A percentile compares a stretch with the other conserved stretches of the same genome.
These are phyloP conservation scores for Heteractis magnifica DNA, from an alignment of 92 coral and sea anemone genomes.

Conservation along the genomic window DNA sequence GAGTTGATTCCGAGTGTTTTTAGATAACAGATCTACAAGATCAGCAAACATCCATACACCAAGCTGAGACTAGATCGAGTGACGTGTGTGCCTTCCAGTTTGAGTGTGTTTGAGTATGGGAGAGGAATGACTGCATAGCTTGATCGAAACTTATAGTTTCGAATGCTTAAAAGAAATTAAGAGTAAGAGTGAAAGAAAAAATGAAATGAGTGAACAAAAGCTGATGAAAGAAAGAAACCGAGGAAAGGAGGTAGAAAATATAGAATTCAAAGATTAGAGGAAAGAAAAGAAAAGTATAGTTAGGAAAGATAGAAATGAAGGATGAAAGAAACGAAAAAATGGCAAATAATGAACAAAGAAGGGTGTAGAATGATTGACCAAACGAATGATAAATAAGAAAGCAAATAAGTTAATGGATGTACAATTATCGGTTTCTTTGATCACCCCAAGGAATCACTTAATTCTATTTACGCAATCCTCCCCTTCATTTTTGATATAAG, in stretches of 20 bases:
- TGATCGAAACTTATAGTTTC: not conserved
- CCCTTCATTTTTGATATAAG: conserved; percentile 6
- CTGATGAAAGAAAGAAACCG: not conserved
- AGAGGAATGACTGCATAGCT: not conserved
- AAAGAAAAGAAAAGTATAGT: not conserved
- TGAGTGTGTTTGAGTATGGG: not conserved
- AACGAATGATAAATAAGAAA: not conserved
- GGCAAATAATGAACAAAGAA: not conserved
- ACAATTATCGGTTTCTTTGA: conserved; percentile 10
- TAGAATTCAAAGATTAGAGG: not conserved
- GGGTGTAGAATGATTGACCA: not conserved
- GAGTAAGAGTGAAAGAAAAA: not conserved
- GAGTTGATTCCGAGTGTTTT: conserved; percentile 42
- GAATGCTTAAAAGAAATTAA: not conserved
- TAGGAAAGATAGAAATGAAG: not conserved
- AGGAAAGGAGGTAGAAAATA: not conserved
- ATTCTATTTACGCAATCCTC: conserved; percentile 12
- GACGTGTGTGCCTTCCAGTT: not conserved
- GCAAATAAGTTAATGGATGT: conserved; percentile 9
- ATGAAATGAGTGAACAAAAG: not conserved
- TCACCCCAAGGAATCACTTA: not conserved
- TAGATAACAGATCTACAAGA: conserved; percentile 37
- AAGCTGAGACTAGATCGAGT: not conserved
- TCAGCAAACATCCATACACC: conserved; percentile 30
- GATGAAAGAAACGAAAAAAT: not conserved